Conservation (phyloP, 1,140 invertebrate genomes). For the Zaprionus africanus region DNA sequence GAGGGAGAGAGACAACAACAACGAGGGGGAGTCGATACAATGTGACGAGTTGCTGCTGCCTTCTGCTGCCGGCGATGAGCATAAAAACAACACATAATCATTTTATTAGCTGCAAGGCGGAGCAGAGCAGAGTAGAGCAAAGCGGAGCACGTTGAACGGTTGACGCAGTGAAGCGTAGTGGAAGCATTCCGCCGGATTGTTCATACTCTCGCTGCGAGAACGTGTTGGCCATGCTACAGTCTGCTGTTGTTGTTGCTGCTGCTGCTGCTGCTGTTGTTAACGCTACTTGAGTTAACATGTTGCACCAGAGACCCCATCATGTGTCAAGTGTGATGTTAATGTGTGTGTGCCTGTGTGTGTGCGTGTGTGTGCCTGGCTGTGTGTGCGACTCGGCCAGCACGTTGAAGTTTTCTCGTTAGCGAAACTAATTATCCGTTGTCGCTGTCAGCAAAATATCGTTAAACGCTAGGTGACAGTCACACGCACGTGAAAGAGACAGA, state of each 20-base stretch:
- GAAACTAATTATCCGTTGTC: slow-evolving; percentile 82
- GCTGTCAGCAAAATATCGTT: slow-evolving; percentile 82
- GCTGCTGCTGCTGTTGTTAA: slow-evolving; percentile 43
- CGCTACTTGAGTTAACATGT: slow-evolving; percentile 75
- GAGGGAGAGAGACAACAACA: background rate
- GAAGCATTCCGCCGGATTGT: slow-evolving; percentile 65
- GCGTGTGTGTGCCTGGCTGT: slow-evolving; percentile 4
- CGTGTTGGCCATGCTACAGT: slow-evolving; percentile 51
- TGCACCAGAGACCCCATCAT: slow-evolving; percentile 67
- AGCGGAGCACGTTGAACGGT: background rate
- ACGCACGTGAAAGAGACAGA: slow-evolving; percentile 16
- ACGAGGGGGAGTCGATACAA: slow-evolving; percentile 8
- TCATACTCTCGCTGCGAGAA: slow-evolving; percentile 52
- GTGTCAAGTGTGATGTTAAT: slow-evolving; percentile 54
- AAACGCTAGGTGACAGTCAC: slow-evolving; percentile 74
- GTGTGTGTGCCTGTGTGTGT: slow-evolving; percentile 25
- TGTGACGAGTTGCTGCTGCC: background rate
- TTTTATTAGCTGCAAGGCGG: slow-evolving; percentile 74
- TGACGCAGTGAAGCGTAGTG: slow-evolving; percentile 60
- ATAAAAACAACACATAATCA: slow-evolving; percentile 81
- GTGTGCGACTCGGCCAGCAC: slow-evolving; percentile 32
- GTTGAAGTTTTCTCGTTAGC: slow-evolving; percentile 82
- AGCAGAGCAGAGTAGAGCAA: background rate
- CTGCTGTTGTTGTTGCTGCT: slow-evolving; percentile 7
- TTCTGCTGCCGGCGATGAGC: slow-evolving; percentile 43